Percentiles rank a stretch among this genome's conserved stretches.
Conservation (phyloP, 35 echinoderm and acorn worm genomes). For the Diadema setosum region DNA sequence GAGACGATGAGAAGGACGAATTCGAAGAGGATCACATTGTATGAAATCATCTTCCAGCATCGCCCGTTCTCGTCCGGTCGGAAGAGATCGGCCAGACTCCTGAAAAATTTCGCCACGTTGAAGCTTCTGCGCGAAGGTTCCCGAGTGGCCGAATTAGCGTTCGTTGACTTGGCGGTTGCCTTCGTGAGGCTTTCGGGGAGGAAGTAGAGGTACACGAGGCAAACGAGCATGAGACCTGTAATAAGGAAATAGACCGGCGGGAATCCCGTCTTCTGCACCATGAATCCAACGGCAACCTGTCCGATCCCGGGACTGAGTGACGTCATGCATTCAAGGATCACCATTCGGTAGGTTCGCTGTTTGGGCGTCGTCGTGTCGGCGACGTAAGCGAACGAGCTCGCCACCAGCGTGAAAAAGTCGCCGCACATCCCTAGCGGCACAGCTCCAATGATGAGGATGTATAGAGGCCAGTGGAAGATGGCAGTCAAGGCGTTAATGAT, state of each 20-base stretch:
- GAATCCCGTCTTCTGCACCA: background rate
- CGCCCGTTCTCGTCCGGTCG: background rate
- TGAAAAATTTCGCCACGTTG: background rate
- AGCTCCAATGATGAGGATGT: background rate
- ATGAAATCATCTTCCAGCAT: constrained; percentile 11
- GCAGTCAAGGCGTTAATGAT: background rate
- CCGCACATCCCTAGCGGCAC: background rate
- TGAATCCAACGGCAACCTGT: background rate
- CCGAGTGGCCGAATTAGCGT: background rate
- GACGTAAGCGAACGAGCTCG: constrained; percentile 4
- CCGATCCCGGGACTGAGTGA: background rate
- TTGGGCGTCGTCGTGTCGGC: background rate
- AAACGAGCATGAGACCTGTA: background rate
- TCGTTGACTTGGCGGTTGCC: background rate
- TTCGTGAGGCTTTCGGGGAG: background rate
- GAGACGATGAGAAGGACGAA: background rate
- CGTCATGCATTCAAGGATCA: background rate
- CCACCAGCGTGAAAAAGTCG: background rate
- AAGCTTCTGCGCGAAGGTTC: background rate
- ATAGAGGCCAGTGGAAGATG: background rate
- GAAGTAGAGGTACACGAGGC: background rate
- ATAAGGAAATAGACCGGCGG: background rate
- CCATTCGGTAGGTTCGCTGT: constrained; percentile 6
- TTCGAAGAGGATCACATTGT: background rate
- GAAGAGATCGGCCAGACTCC: background rate